Base-by-base conservation (phyloP, 2,113 vertebrate species). In the Nipponia nippon region DNA sequence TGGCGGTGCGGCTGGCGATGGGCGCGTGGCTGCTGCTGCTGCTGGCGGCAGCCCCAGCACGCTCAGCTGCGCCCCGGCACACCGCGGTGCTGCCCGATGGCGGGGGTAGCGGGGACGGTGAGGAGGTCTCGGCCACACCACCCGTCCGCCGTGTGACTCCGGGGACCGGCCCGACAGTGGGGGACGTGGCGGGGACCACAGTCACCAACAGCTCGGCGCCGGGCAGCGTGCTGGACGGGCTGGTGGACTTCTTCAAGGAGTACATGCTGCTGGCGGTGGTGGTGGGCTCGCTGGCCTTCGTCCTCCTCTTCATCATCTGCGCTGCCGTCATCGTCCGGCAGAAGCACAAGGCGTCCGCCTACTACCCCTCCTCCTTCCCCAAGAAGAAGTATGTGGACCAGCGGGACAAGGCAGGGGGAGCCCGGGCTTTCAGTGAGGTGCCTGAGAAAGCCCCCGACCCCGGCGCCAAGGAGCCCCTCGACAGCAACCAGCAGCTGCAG, bases 271-370 rank as follows among this genome's bases (percentile, higher is more conserved):
- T 99, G 95, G 98, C 99, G 70, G 98, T 99, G 1, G 99, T 99
- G 27, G 99, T 99, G 89, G 99, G 99, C 83, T 99, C 99, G 9
- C 97, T 99, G 83, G 98, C 98, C 82, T 98, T 99, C 11, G 98
- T 99, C 94, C 97, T 99, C 86, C 98, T 99, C 96, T 99, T 99
- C 96, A 99, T 99, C 30, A 97, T 99, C 91, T 99, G 99, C 13
- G 99, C 99, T 0, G 99, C 99, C 1, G 96, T 99, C 69, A 98
- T 99, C 29, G 99, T 99, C 87, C 98, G 98, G 91, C 99, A 99
- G 89, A 99, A 98, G 88, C 99, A 99, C 95, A 99, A 99, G 83
- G 98, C 99, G 17, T 99, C 99, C 0, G 99, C 99, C 61, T 99
- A 99, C 93, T 99, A 99, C 78, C 99, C 99, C 0, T 99, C 99